Conservation (phyloP, 1,140 invertebrate species). For the Argopecten irradians region DNA sequence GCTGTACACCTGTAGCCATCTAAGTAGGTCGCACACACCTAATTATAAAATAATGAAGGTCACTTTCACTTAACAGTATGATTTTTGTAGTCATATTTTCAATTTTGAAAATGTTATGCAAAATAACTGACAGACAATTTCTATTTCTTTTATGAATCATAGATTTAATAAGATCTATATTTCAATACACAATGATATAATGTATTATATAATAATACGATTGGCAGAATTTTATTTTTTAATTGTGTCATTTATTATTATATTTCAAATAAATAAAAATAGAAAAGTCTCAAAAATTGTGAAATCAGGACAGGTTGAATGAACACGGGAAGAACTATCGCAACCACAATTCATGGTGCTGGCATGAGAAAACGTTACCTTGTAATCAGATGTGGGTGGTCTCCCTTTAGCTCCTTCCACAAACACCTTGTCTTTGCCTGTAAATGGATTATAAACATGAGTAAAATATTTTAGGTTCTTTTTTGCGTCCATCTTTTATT, state of each 20-base stretch:
- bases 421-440: conserved; percentile 61
- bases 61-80: neutral
- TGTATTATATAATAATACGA: too few species aligned
- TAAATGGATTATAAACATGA: too few species aligned
- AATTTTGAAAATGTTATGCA: neutral
- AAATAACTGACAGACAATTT: too few species aligned
- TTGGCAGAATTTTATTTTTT: too few species aligned
- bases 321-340: too few species aligned
- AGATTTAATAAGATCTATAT: neutral
- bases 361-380: conserved; percentile 75
- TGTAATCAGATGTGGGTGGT: conserved; percentile 77
- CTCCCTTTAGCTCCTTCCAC: conserved; percentile 78
- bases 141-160: neutral
- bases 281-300: neutral
- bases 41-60: conserved; percentile 21
- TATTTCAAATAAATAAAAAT: neutral
- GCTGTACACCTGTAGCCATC: conserved; percentile 78
- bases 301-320: too few species aligned
- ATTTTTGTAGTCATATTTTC: neutral
- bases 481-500: too few species aligned
- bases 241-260: neutral
- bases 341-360: too few species aligned
- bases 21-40: conserved; percentile 77
- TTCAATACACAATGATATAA: too few species aligned
- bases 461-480: too few species aligned